Evolutionary conservation across 2,797 vertebrate species (phyloP).

Genomic region (Anabacerthia variegaticeps): DNA sequence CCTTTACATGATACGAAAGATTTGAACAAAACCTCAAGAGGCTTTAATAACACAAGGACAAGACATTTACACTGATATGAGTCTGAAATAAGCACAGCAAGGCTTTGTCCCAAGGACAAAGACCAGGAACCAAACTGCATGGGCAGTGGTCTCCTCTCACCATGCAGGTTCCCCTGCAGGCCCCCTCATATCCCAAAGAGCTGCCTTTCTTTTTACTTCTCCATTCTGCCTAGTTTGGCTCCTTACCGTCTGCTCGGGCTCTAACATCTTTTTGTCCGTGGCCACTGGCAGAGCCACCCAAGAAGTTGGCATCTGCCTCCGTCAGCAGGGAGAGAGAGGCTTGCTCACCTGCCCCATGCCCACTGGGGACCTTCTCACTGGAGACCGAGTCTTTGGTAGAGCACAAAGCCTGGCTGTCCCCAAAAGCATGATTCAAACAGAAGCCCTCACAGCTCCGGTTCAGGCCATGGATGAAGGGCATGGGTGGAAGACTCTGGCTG

Average conservation of each 20-base stretch:
- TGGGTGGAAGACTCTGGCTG: constrained; percentile 80
- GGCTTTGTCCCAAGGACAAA: not conserved
- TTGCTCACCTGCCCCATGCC: constrained; percentile 66
- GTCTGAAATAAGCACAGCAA: not conserved
- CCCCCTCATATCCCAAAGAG: not conserved
- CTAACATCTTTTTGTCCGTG: constrained; percentile 74
- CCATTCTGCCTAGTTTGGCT: not conserved
- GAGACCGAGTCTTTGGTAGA: constrained; percentile 12
- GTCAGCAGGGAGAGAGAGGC: constrained; percentile 51
- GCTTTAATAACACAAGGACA: not conserved
- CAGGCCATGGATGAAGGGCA: constrained; percentile 80
- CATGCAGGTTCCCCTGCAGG: not conserved
- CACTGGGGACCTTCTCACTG: constrained; percentile 49
- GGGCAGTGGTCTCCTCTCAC: not conserved
- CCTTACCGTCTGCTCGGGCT: constrained; percentile 79
- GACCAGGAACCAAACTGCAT: not conserved
- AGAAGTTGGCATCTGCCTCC: constrained; percentile 68
- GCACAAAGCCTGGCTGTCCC: constrained; percentile 13
- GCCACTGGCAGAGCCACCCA: constrained; percentile 49
- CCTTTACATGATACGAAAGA: rapidly evolving
- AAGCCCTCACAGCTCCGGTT: constrained; percentile 78
- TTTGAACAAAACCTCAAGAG: not conserved
- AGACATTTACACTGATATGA: not conserved
- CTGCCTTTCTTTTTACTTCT: not conserved
- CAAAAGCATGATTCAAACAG: constrained; percentile 61